phyloP scores from a whole-genome alignment of 2,113 vertebrate species.

The Corynorhinus townsendii region DNA sequence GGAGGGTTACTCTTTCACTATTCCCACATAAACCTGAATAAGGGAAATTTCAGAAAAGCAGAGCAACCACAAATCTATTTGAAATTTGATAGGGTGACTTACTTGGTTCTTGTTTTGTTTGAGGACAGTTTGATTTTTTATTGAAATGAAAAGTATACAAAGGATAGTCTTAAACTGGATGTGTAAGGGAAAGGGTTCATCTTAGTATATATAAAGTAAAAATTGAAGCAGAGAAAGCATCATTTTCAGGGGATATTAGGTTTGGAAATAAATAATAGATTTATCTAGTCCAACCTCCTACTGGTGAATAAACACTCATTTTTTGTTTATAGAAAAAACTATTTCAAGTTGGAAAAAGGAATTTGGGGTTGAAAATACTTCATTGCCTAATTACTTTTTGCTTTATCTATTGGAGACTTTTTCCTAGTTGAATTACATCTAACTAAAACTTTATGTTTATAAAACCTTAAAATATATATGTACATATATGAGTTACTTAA shows the following conservation, averaged over 20 bases:
- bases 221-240: conserved; percentile 36
- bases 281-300: conserved; percentile 65
- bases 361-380: conserved; percentile 71
- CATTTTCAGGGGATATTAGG: conserved; percentile 56
- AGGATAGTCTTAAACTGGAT: conserved; percentile 29
- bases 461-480: background rate
- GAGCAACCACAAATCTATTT: conserved; percentile 2
- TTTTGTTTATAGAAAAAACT: conserved; percentile 75
- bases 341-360: conserved; percentile 71
- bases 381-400: conserved; percentile 67
- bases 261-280: conserved; percentile 63
- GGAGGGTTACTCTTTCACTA: conserved; percentile 1
- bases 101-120: conserved; percentile 36
- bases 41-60: conserved; percentile 25
- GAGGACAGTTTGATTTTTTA: background rate
- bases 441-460: conserved; percentile 7
- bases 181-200: background rate
- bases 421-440: conserved; percentile 18
- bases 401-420: conserved; percentile 45
- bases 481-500: background rate
- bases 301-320: conserved; percentile 73
- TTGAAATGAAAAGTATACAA: conserved; percentile 9
- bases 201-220: conserved; percentile 20
- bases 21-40: background rate
- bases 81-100: conserved; percentile 22